Percentiles rank a stretch among this genome's conserved stretches.
Conservation (phyloP, 1,140 invertebrate genomes). For the Bathynomus jamesi region DNA sequence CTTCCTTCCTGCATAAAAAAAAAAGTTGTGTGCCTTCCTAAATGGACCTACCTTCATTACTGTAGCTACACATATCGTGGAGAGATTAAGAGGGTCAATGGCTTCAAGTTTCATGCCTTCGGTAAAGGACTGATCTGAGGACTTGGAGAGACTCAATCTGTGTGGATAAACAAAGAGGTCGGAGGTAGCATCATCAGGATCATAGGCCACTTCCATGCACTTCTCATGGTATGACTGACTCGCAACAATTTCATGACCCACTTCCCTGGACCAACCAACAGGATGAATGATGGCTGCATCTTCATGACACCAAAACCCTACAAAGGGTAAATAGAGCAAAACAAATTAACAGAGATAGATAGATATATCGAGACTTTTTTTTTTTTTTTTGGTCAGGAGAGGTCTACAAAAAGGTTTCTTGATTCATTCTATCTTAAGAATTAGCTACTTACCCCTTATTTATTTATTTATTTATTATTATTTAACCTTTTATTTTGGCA, state of each 20-base stretch:
- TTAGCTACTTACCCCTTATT: no score
- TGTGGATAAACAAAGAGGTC: slow-evolving; percentile 57
- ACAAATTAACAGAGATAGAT: no score
- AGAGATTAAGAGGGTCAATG: slow-evolving; percentile 89
- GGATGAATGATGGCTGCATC: slow-evolving; percentile 89
- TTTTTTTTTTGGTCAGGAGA: no score
- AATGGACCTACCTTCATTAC: slow-evolving; percentile 72
- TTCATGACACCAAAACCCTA: slow-evolving; percentile 88
- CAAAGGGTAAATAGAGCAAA: slow-evolving; percentile 12
- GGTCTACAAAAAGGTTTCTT: background rate
- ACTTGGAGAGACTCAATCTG: slow-evolving; percentile 38
- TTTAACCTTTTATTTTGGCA: no score
- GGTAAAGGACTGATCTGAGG: slow-evolving; percentile 53
- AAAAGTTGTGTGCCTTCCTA: no score
- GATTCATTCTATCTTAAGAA: no score
- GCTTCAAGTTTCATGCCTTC: slow-evolving; percentile 95
- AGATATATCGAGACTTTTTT: slow-evolving; percentile 14
- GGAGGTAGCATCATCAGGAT: slow-evolving; percentile 63
- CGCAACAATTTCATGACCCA: slow-evolving; percentile 75
- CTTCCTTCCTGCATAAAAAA: no score
- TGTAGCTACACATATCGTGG: slow-evolving; percentile 88
- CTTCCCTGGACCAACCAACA: slow-evolving; percentile 79
- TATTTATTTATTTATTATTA: no score
- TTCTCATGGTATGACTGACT: slow-evolving; percentile 65
- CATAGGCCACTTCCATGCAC: slow-evolving; percentile 50